A percentile compares a stretch with the other conserved stretches of the same genome.
phyloP scores from a whole-genome alignment of 2,888 invertebrate species.

The Tillus elongatus region DNA sequence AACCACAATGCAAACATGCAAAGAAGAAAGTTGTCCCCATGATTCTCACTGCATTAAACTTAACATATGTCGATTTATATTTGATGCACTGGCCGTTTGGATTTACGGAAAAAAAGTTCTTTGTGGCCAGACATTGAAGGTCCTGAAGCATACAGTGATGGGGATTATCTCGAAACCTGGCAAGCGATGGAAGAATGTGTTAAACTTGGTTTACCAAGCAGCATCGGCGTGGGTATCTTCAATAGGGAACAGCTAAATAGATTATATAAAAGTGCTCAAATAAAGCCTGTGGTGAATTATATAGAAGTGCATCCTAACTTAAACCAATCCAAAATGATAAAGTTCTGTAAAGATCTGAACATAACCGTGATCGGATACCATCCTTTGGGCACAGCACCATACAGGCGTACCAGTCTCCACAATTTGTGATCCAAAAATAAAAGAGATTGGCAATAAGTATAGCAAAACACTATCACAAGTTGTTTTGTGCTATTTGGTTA shows the following conservation, averaged over 20 bases:
- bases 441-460: constrained; percentile 52
- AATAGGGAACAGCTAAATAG: constrained; percentile 67
- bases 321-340: constrained; percentile 58
- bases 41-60: too few species aligned
- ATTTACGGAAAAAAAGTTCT: constrained; percentile 34
- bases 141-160: constrained; percentile 51
- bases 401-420: constrained; percentile 73
- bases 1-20: constrained; percentile 75
- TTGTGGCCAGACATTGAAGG: constrained; percentile 28
- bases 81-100: constrained; percentile 79
- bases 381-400: constrained; percentile 73
- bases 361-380: constrained; percentile 74
- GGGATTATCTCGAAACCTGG: constrained; percentile 71
- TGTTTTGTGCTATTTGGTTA: constrained; percentile 54
- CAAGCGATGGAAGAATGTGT: constrained; percentile 69
- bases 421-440: constrained; percentile 65
- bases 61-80: constrained; percentile 74
- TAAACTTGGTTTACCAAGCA: constrained; percentile 58
- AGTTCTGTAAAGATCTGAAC: constrained; percentile 56
- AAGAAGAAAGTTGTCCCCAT: too few species aligned
- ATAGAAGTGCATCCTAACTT: constrained; percentile 77
- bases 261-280: constrained; percentile 53
- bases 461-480: constrained; percentile 63
- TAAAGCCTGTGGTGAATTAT: constrained; percentile 61
- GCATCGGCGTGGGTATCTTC: constrained; percentile 83